Conservation (phyloP, 2,797 vertebrate species). For the Vultur gryphus region DNA sequence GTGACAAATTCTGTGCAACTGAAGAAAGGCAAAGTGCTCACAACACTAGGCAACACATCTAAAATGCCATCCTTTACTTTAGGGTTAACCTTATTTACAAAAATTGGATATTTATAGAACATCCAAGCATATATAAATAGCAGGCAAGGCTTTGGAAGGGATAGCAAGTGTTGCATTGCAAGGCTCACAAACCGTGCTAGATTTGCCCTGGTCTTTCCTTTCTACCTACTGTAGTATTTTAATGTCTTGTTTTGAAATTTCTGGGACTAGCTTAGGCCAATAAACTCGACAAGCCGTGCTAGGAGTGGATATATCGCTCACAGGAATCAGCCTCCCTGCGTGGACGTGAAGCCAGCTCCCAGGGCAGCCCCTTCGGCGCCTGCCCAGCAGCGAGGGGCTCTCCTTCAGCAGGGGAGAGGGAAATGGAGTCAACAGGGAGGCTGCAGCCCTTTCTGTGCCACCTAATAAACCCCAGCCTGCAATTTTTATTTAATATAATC, state of each 20-base stretch:
- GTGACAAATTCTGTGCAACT: not conserved
- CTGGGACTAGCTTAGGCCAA: not conserved
- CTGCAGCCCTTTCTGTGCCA: not conserved
- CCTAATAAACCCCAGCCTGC: not conserved
- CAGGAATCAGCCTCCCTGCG: accelerated
- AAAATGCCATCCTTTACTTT: not conserved
- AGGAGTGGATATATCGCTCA: accelerated
- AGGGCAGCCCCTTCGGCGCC: accelerated
- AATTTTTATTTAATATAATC: not conserved
- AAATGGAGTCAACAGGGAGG: not conserved
- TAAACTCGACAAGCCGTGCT: not conserved
- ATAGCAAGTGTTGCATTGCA: no score
- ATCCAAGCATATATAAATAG: not conserved
- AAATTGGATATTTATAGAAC: not conserved
- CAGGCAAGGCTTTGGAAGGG: not conserved
- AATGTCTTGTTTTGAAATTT: not conserved
- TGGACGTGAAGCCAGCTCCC: accelerated
- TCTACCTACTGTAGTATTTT: not conserved
- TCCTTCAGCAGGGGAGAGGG: not conserved
- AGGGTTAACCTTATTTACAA: not conserved
- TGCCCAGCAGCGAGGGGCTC: not conserved
- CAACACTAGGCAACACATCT: not conserved
- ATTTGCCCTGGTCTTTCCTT: not conserved
- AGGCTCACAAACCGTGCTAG: not conserved
- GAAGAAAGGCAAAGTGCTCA: not conserved